These are phyloP conservation scores for Palaemon carinicauda DNA, from an alignment of 1,140 invertebrate species.

Conservation along the genomic window DNA sequence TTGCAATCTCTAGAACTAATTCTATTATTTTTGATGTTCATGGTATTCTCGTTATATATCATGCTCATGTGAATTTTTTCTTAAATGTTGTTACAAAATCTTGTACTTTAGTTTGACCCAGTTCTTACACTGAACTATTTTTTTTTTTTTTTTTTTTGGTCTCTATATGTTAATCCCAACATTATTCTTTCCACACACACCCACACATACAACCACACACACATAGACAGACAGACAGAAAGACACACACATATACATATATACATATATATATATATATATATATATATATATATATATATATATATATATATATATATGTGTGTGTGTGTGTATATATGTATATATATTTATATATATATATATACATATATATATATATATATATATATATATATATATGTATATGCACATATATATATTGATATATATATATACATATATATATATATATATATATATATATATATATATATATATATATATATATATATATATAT, in stretches of 20 bases:
- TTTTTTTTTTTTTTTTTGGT: neutral
- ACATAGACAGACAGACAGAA: no score
- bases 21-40: no score
- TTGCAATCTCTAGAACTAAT: no score
- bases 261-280: neutral
- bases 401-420: slow-evolving; percentile 7
- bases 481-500: slow-evolving; percentile 19
- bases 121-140: neutral
- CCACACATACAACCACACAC: neutral
- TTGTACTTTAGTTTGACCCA: neutral
- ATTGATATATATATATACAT: no score
- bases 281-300: slow-evolving; percentile 30
- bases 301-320: slow-evolving; percentile 28
- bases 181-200: neutral
- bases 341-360: slow-evolving; percentile 27
- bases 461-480: slow-evolving; percentile 19
- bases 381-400: slow-evolving; percentile 27
- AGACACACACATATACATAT: neutral
- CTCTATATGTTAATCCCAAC: neutral
- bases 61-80: neutral
- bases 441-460: slow-evolving; percentile 16
- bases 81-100: neutral
- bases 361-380: slow-evolving; percentile 25
- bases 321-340: slow-evolving; percentile 10
- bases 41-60: neutral